Base-by-base conservation (phyloP, 2,888 invertebrate species). In the Miltochrista miniata region DNA sequence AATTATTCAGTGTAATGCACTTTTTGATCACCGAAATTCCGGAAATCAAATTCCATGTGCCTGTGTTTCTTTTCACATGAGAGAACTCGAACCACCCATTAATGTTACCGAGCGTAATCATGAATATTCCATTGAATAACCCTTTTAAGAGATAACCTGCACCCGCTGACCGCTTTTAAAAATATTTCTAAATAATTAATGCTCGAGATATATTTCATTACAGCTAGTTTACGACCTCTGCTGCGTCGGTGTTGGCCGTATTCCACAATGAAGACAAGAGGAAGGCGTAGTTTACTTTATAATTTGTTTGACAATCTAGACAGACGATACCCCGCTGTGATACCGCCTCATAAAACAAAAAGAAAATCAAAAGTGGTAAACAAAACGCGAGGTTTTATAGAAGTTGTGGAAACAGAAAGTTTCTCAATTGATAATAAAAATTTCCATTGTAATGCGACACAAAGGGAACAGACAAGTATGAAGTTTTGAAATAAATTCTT, bases 371-470 rank as follows among this genome's bases (percentile, higher is more conserved):
- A 83, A 83, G 77, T 79, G 76, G 73, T 70, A 85, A 85, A 84
- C 79, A 86, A 85, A 87, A 85, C 76, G 77, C 77, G 78, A 80
- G 80, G 78, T 79, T 85, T 83, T 81, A 81, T 76, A 75, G 72
- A 81, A 85, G 70, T 82, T 79, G 80, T 78, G 79, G 76, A 78
- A 83, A 82, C 81, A 74, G 73, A 84, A 88, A 89, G 82, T 88
- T 87, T 87, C 84, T 85, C 86, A 85, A 89, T 86, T 87, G 87
- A 87, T 86, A 88, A 88, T 86, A 88, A 88, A 87, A 88, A 87
- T 86, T 89, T 87, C 82, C 83, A 87, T 88, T 87, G 85, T 87
- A 81, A 84, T 84, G 83, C 87, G 87, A 82, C 83, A 88, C 87
- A 88, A 88, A 84, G 80, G 81, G 68, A 79, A 83, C 80, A 82